phyloP scores from a whole-genome alignment of 2,113 vertebrate species.

The Pachypanchax playfairii region DNA sequence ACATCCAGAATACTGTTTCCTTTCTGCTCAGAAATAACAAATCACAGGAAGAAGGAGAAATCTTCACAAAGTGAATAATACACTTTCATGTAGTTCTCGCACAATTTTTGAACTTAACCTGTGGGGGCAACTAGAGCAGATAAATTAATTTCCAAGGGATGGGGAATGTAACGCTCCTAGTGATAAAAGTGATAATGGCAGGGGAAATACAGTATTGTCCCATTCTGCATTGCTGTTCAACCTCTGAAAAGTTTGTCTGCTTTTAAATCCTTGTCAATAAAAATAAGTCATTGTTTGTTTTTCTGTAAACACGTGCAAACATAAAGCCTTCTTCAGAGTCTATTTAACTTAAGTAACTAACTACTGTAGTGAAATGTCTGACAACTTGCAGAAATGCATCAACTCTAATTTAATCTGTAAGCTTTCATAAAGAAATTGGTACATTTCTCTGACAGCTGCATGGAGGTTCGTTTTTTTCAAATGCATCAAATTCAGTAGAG shows the following conservation, averaged over 20 bases:
- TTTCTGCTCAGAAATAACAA: constrained; percentile 33
- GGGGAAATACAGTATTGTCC: constrained; percentile 18
- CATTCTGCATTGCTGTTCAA: constrained; percentile 9
- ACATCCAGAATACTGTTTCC: constrained; percentile 32
- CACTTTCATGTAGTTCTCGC: constrained; percentile 60
- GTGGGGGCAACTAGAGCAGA: constrained; percentile 55
- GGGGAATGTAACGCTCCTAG: constrained; percentile 54
- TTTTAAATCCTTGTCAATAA: constrained; percentile 67
- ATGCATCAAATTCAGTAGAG: no score
- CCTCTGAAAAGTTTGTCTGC: constrained; percentile 30
- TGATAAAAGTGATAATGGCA: constrained; percentile 37
- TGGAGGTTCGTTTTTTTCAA: constrained; percentile 10
- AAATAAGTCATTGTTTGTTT: constrained; percentile 30
- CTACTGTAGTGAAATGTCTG: constrained; percentile 24
- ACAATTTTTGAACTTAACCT: constrained; percentile 54
- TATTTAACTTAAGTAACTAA: constrained; percentile 22
- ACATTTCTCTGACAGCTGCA: constrained; percentile 15
- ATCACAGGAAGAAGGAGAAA: constrained; percentile 20
- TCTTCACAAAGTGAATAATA: constrained; percentile 39
- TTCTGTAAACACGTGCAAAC: constrained; percentile 39
- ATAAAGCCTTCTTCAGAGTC: constrained; percentile 19
- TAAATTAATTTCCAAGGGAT: constrained; percentile 77
- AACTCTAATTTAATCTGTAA: constrained; percentile 30
- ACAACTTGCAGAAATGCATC: constrained; percentile 35
- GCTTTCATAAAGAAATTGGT: constrained; percentile 9